Base-by-base conservation (phyloP, 2,888 invertebrate genomes). In the Eulithis prunata region DNA sequence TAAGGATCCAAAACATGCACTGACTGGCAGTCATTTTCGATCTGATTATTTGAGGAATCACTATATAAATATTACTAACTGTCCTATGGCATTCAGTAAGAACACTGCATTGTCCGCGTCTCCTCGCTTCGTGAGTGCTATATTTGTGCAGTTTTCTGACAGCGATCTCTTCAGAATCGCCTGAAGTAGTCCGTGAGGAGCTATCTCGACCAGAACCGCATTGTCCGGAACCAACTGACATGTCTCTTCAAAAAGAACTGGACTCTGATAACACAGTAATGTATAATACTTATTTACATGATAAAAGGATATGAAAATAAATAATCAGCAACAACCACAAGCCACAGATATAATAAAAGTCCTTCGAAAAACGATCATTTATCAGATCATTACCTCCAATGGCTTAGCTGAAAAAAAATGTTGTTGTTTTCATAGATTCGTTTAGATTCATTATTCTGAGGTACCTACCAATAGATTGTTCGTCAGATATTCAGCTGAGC, bases 101-200 rank as follows among this genome's bases (percentile, higher is more conserved):
- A 92, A 85, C 0, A 93, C 80, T 54, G 94, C 94, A 79, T 97
- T 95, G 4, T 43, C 21, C 3, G 91, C 88, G 72, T 95, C 94
- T 5, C 94, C 95, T 41, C 96, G 94, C 74, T 95, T 95, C 62
- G 97, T 97, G 4, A 98, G 90, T 0, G 97, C 94, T 59, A 98
- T 91, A 77, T 96, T 95, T 1, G 88, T 93, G 71, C 96, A 95
- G 10, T 94, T 93, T 1, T 93, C 79, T 10, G 92, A 87, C 41
- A 98, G 85, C 0, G 97, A 96, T 55, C 97, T 93, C 79, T 96
- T 96, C 10, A 98, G 91, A 75, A 98, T 97, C 0, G 98, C 96
- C 84, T 98, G 98, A 64, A 98, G 94, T 14, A 98, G 93, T 32
- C 97, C 96, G 78, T 98, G 98, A 0, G 98, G 98, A 0, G 98